Evolutionary conservation across 2,797 vertebrate genomes (phyloP), one percentile per base, ranked within the genome.

Genomic region (Hyperoplus lanceolatus): DNA sequence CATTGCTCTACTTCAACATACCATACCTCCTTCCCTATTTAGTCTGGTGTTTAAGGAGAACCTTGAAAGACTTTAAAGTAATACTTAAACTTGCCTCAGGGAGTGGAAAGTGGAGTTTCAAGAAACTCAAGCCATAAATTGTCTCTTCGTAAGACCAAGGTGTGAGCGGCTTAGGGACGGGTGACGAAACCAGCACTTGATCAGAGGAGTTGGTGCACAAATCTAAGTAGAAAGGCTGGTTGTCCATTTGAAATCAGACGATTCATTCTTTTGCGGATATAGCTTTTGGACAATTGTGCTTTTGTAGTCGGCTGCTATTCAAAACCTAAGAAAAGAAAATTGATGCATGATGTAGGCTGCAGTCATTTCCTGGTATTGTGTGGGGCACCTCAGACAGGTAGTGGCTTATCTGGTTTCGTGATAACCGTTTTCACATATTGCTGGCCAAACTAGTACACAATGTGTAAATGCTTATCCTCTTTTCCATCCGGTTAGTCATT

Each of bases 161-260:
- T 18, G 75, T 71, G 50, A 61, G 13, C 10, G n/a, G 43, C 15
- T 49, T 21, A 2, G 51, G n/a, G 42, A 39, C 49, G 16, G 16
- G 21, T 68, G 10, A 29, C 1, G 16, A 55, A 70, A 51, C 16
- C 57, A 8, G 51, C 3, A 7, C 13, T 43, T 11, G 21, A 38
- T 42, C 6, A 18, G 54, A 59, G 21, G 41, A 64, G 36, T 43
- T 21, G 43, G 43, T 49, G 14, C n/a, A 2, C 10, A 51, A 38
- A 65, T 69, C 42, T 38, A 79, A 75, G 80, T 62, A 65, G 73
- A 84, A 67, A 70, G 46, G 60, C 77, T 64, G 69, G 78, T 73
- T 81, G 55, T 75, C 10, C 29, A 36, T 62, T 64, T 85, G 70
- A 83, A 80, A 83, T 57, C 0, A 55, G 60, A 54, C 50, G 0